phyloP scores from a whole-genome alignment of 2,797 vertebrate genomes.

The Hypotaenidia philippensis region DNA sequence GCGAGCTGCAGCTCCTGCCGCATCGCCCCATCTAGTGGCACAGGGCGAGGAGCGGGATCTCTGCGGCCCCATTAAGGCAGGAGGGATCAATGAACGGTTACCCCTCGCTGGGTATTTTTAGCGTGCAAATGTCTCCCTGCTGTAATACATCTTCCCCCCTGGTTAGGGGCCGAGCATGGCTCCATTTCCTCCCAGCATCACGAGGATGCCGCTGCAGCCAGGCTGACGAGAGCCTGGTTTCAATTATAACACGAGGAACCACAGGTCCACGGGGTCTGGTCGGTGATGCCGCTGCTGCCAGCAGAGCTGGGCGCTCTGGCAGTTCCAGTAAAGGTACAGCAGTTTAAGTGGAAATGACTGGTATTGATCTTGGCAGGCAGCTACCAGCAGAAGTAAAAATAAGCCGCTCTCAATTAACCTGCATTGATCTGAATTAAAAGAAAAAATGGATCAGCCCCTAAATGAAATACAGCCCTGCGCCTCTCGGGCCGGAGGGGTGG shows the following conservation, averaged over 20 bases:
- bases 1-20: background rate
- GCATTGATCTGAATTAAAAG: conserved; percentile 79
- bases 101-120: conserved; percentile 46
- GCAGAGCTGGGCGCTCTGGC: conserved; percentile 5
- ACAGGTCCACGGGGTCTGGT: background rate
- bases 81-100: conserved; percentile 13
- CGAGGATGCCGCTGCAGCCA: conserved; percentile 55
- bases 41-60: background rate
- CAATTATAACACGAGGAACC: conserved; percentile 29
- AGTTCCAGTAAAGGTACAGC: conserved; percentile 74
- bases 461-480: conserved; percentile 32
- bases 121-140: background rate
- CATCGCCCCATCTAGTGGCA: conserved; percentile 72
- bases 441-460: conserved; percentile 45
- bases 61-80: background rate
- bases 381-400: conserved; percentile 74
- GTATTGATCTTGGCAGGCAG: conserved; percentile 74
- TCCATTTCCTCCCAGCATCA: conserved; percentile 35
- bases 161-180: background rate
- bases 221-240: background rate
- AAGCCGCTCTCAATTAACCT: conserved; percentile 75
- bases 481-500: conserved; percentile 7
- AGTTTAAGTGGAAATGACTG: conserved; percentile 77
- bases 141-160: background rate
- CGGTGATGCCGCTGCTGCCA: background rate